phyloP scores from a whole-genome alignment of 92 coral and sea anemone genomes.

The Meandrina meandrites region DNA sequence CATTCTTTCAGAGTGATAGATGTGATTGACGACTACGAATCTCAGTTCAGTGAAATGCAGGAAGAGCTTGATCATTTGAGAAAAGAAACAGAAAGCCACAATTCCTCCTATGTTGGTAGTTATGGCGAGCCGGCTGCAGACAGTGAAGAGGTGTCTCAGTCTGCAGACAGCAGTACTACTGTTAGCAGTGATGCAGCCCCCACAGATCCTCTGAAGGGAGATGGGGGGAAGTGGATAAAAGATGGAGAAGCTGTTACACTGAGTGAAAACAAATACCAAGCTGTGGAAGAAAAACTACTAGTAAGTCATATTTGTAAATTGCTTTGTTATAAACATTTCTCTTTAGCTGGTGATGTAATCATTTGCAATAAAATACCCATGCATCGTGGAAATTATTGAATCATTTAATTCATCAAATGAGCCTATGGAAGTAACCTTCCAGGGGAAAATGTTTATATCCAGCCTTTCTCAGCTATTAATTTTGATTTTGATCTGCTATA shows the following conservation, averaged over 20 bases:
- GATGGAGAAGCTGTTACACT: constrained; percentile 33
- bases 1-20: constrained; percentile 57
- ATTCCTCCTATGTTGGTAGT: constrained; percentile 66
- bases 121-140: constrained; percentile 45
- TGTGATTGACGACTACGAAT: constrained; percentile 73
- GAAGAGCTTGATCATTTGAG: constrained; percentile 63
- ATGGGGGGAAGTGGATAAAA: constrained; percentile 60
- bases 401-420: too few species aligned
- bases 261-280: constrained; percentile 37
- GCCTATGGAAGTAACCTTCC: too few species aligned
- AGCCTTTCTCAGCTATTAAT: too few species aligned
- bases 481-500: background rate
- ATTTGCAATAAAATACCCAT: too few species aligned
- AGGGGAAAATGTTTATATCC: too few species aligned
- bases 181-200: background rate
- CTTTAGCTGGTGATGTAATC: too few species aligned
- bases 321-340: background rate
- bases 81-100: constrained; percentile 53
- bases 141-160: background rate
- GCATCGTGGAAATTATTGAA: too few species aligned
- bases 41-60: constrained; percentile 53
- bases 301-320: constrained; percentile 14
- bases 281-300: constrained; percentile 46
- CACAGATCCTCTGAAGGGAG: constrained; percentile 41
- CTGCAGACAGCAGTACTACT: background rate